A percentile compares a stretch with the other conserved stretches of the same genome.
phyloP scores from a whole-genome alignment of 2,113 vertebrate genomes.

The Siniperca chuatsi region DNA sequence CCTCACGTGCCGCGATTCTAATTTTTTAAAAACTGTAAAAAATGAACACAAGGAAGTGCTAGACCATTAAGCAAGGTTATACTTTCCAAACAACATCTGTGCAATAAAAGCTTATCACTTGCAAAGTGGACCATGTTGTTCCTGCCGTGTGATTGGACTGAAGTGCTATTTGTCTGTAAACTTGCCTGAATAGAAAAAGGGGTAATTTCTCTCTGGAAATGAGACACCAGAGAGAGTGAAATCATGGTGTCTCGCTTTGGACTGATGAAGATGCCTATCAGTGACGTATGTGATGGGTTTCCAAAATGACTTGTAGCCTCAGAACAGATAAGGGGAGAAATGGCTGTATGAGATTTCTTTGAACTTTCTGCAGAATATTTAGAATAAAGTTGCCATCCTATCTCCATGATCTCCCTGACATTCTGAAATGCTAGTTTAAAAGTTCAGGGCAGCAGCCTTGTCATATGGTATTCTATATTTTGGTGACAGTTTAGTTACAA shows the following conservation, averaged over 20 bases:
- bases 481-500: background rate
- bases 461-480: constrained; percentile 17
- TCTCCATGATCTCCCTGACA: constrained; percentile 6
- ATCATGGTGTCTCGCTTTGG: constrained; percentile 21
- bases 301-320: constrained; percentile 27
- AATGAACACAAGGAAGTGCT: background rate
- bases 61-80: background rate
- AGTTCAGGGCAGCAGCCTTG: background rate
- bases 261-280: constrained; percentile 42
- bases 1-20: too few species aligned
- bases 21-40: too few species aligned
- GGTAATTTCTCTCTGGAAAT: constrained; percentile 27
- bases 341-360: background rate
- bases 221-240: constrained; percentile 18
- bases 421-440: constrained; percentile 30
- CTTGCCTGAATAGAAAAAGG: background rate
- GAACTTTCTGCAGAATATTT: constrained; percentile 34
- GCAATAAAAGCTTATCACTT: constrained; percentile 29
- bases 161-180: constrained; percentile 32
- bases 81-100: constrained; percentile 10
- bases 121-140: background rate
- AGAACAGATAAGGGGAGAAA: constrained; percentile 23
- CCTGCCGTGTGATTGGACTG: constrained; percentile 14
- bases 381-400: background rate
- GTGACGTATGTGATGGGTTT: constrained; percentile 10